These are phyloP conservation scores for Tapera naevia DNA, from an alignment of 2,797 vertebrate species.

Conservation along the genomic window DNA sequence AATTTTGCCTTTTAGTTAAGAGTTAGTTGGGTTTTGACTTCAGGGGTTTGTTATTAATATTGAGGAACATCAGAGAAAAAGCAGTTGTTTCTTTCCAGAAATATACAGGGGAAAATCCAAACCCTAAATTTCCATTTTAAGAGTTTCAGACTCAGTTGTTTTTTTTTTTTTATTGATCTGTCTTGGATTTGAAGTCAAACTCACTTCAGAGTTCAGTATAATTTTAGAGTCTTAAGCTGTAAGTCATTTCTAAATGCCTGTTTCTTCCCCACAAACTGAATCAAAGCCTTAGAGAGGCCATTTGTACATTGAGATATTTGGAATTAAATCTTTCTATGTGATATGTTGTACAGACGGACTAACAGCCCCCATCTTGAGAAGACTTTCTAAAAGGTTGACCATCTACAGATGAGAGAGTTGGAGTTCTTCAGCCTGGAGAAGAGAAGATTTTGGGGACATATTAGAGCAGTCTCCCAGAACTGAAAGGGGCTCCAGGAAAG, in stretches of 20 bases:
- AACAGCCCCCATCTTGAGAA: rapidly evolving
- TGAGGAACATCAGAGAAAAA: neutral
- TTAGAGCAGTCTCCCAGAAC: too few relatives aligned
- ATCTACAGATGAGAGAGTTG: neutral
- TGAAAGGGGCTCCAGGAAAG: too few relatives aligned
- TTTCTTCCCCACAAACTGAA: neutral
- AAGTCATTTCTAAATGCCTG: neutral
- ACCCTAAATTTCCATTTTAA: neutral
- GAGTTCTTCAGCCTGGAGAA: too few relatives aligned
- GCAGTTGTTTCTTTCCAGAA: neutral
- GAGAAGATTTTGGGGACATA: too few relatives aligned
- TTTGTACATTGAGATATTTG: neutral
- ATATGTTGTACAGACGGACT: neutral
- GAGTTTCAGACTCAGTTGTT: neutral
- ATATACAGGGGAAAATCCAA: neutral
- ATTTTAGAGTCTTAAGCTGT: neutral
- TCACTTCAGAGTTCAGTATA: neutral
- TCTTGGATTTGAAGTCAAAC: neutral
- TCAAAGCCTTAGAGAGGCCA: neutral
- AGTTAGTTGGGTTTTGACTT: conserved; percentile 38
- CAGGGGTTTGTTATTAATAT: neutral
- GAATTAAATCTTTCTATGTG: neutral
- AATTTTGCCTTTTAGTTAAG: neutral
- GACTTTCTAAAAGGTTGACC: neutral
- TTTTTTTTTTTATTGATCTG: neutral